These are phyloP conservation scores for Eolophus roseicapilla DNA, from an alignment of 2,113 vertebrate species.

Conservation along the genomic window DNA sequence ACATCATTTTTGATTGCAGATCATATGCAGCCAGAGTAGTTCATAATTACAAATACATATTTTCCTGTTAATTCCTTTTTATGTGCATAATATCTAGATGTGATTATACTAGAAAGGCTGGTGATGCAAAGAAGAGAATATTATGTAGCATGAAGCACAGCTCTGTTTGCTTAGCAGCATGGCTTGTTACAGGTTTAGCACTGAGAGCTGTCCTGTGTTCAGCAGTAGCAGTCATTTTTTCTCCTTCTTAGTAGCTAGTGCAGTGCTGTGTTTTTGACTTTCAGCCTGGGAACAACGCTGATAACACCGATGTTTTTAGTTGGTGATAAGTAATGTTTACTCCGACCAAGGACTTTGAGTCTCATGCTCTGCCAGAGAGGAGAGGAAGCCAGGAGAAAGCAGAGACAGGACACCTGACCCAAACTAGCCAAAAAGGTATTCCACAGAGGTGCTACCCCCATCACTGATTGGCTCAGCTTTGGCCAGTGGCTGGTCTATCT, in stretches of 20 bases:
- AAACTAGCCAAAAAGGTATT: neutral
- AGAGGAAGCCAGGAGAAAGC: neutral
- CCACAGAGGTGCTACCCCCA: accelerated
- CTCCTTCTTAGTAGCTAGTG: neutral
- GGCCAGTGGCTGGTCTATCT: accelerated
- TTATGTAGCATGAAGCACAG: neutral
- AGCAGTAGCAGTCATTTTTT: neutral
- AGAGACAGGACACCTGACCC: neutral
- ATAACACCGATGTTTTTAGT: neutral
- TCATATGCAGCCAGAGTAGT: neutral
- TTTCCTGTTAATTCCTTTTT: neutral
- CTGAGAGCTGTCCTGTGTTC: neutral
- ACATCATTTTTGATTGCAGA: neutral
- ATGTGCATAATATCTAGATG: neutral
- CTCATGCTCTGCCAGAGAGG: neutral
- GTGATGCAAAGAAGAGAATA: neutral
- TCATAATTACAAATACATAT: neutral
- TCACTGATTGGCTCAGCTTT: neutral
- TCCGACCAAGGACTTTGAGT: neutral
- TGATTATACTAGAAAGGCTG: neutral
- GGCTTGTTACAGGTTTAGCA: neutral
- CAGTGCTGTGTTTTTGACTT: neutral
- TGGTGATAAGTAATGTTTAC: neutral
- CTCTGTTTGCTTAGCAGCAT: neutral
- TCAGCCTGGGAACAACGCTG: neutral